A percentile compares a stretch with the other conserved stretches of the same genome.
Conservation (phyloP, 2,797 vertebrate genomes). For the Dicrostonyx torquatus region DNA sequence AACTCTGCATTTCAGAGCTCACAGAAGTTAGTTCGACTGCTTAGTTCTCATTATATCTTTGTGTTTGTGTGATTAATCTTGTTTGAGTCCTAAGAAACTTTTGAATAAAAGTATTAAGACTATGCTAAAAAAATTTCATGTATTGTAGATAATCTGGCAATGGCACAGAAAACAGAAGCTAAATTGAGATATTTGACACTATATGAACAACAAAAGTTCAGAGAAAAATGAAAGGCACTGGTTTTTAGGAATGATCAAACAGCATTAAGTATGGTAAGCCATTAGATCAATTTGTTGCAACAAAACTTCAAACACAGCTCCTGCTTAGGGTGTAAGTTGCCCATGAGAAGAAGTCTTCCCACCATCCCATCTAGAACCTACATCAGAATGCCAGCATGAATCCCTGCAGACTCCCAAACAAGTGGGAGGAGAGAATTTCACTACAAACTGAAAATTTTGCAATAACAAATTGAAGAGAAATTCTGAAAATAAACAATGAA, state of each 20-base stretch:
- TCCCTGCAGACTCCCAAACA: background rate
- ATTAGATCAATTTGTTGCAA: background rate
- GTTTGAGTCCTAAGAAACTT: constrained; percentile 4
- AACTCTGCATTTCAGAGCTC: background rate
- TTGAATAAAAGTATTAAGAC: background rate
- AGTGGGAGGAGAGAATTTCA: background rate
- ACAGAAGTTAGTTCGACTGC: background rate
- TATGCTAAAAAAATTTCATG: background rate
- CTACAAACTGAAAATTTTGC: background rate
- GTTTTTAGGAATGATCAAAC: background rate
- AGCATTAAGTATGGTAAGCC: background rate
- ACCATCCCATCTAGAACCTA: background rate
- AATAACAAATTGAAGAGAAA: background rate
- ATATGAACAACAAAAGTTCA: background rate
- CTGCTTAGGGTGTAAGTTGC: background rate
- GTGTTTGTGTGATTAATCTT: constrained; percentile 2
- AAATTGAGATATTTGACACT: background rate
- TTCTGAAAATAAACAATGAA: background rate
- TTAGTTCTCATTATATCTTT: background rate
- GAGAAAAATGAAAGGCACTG: background rate
- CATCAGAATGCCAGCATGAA: background rate
- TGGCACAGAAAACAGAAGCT: background rate
- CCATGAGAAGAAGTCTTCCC: background rate
- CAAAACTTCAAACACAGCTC: background rate
- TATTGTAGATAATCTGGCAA: background rate